Percentiles rank a stretch among this genome's conserved stretches.
Evolutionary conservation across 2,888 invertebrate species (phyloP).

Genomic region (Parthenolecanium corni): DNA sequence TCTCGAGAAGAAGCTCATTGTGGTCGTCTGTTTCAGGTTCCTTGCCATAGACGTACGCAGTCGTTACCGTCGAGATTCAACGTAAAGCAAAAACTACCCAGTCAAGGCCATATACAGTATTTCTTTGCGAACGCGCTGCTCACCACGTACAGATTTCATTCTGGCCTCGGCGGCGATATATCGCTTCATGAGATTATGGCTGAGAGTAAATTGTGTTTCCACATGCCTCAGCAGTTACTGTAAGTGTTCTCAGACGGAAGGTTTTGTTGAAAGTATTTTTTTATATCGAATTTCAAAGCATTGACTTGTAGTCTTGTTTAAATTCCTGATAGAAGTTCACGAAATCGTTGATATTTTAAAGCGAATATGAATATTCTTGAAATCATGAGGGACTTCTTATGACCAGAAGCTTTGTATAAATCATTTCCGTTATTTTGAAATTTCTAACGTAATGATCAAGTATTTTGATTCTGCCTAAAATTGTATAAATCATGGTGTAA

Average conservation of each 20-base stretch:
- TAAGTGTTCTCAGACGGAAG: slow-evolving; percentile 44
- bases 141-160: slow-evolving; percentile 70
- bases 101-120: slow-evolving; percentile 59
- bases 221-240: slow-evolving; percentile 77
- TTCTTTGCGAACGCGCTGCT: slow-evolving; percentile 61
- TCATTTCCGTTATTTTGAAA: too few relatives aligned
- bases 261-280: slow-evolving; percentile 1
- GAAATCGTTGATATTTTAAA: too few relatives aligned
- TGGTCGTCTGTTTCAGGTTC: slow-evolving; percentile 17
- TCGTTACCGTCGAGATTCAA: slow-evolving; percentile 73
- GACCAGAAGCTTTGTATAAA: too few relatives aligned
- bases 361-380: background rate
- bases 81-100: slow-evolving; percentile 67
- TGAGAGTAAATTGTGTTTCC: slow-evolving; percentile 73
- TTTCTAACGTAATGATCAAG: too few relatives aligned
- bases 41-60: slow-evolving; percentile 60
- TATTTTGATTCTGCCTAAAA: too few relatives aligned
- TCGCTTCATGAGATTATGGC: slow-evolving; percentile 88
- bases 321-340: too few relatives aligned
- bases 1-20: background rate
- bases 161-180: slow-evolving; percentile 81
- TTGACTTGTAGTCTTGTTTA: background rate
- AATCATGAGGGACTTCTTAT: too few relatives aligned
- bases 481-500: too few relatives aligned
- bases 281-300: background rate